These are phyloP conservation scores for Antechinus flavipes DNA, from an alignment of 2,113 vertebrate species.

Conservation along the genomic window DNA sequence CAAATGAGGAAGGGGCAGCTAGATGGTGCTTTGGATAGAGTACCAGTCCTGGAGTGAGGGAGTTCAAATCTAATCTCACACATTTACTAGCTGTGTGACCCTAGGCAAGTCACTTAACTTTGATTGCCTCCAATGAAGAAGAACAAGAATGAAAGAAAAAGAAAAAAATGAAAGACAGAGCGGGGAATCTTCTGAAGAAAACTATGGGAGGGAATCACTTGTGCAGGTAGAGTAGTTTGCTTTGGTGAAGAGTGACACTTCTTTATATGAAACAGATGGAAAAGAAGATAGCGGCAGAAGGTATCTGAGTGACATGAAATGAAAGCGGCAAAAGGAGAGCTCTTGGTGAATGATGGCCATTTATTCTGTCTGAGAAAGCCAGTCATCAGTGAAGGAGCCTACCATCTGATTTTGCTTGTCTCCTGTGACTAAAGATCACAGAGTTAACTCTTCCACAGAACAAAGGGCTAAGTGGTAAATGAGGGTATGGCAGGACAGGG, in stretches of 20 bases:
- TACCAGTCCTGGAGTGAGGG: too few species aligned
- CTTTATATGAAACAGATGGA: not conserved
- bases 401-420: not conserved
- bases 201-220: not conserved
- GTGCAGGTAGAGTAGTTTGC: not conserved
- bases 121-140: too few species aligned
- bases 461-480: not conserved
- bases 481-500: not conserved
- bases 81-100: too few species aligned
- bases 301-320: not conserved
- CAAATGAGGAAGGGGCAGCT: too few species aligned
- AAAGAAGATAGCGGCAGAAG: not conserved
- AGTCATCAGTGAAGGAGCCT: not conserved
- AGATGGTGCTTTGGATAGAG: too few species aligned
- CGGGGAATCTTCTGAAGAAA: not conserved
- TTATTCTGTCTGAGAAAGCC: not conserved
- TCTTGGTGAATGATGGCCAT: not conserved
- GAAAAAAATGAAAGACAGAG: not conserved
- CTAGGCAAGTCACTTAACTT: too few species aligned
- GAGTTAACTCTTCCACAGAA: not conserved
- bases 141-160: too few species aligned
- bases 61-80: too few species aligned
- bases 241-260: not conserved
- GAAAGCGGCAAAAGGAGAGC: not conserved
- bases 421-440: not conserved